Percentiles rank a stretch among this genome's conserved stretches.
These are phyloP conservation scores for Metellina segmentata DNA, from an alignment of 2,888 invertebrate genomes.

Conservation along the genomic window DNA sequence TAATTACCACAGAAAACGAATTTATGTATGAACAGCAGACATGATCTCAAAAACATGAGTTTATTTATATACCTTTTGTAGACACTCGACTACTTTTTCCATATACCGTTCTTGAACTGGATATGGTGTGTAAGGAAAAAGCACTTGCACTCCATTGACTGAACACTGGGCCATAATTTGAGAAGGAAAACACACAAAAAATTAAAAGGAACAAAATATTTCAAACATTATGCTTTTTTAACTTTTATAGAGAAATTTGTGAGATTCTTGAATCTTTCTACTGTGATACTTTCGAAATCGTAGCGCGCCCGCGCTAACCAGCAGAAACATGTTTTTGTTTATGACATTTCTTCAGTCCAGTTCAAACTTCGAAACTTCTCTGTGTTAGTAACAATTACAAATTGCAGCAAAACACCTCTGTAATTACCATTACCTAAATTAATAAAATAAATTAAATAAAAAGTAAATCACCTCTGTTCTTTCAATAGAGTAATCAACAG, in stretches of 20 bases:
- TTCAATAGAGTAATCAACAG: no score
- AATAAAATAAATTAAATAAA: no score
- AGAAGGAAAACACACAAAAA: background rate
- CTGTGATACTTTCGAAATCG: background rate
- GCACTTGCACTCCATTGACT: constrained; percentile 81
- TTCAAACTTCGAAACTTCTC: background rate
- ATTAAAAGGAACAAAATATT: background rate
- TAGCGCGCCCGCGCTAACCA: background rate
- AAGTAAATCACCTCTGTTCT: no score
- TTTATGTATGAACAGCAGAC: no score
- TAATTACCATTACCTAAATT: no score
- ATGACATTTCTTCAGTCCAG: background rate
- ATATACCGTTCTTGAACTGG: constrained; percentile 94
- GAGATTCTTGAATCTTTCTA: background rate
- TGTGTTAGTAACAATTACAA: no score
- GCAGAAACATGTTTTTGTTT: no score
- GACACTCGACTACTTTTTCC: constrained; percentile 92
- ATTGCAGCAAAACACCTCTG: no score
- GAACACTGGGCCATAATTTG: constrained; percentile 54
- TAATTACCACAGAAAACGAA: no score
- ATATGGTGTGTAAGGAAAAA: constrained; percentile 96
- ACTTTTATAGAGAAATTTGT: background rate
- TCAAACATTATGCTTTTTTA: no score
- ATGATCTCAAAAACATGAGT: no score
- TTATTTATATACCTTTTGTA: constrained; percentile 85